Base-by-base conservation (phyloP, 2,888 invertebrate species). In the Hirtodrosophila confusa region DNA sequence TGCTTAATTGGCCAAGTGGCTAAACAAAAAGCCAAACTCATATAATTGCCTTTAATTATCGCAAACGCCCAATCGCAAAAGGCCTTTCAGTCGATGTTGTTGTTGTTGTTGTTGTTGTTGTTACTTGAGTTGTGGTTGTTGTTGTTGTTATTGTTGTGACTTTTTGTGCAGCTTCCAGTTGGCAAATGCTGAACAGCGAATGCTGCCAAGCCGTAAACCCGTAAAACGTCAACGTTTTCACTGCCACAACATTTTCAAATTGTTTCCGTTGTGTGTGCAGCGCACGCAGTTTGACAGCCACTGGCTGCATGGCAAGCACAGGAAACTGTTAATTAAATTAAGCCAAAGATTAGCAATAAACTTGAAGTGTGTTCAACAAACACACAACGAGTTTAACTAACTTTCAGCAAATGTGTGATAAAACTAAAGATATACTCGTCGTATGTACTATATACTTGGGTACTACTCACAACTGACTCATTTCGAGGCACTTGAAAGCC, bases 11-110 rank as follows among this genome's bases (percentile, higher is more conserved):
- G 78, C 75, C 50, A 62, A 50, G 31, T 74, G 64, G 65, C 79
- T 64, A 68, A 79, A 65, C 77, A 72, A 70, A 63, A 67, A 73
- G 57, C 68, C 62, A 68, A 75, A 79, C 65, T 79, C 72, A 75
- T 75, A 80, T 84, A 82, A 85, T 80, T 82, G 87, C 75, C 75
- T 85, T 82, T 87, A 90, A 89, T 89, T 89, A 89, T 89, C 89
- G 71, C 88, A 79, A 80, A 88, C 89, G 89, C 88, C 89, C 88
- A 87, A 90, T 90, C 89, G 80, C 78, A 78, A 65, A 56, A 67
- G 70, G 67, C 69, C 67, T 68, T 69, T 44, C 64, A 60, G 44
- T 58, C 39, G 64, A 47, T 60, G 41, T 57, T 57, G 57, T 45
- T 45, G 57, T n/a, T 58, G 47, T 35, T 63, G 61, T 11, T 40